A percentile compares a stretch with the other conserved stretches of the same genome.
Evolutionary conservation across 2,797 vertebrate species (phyloP).

Genomic region (Luscinia megarhynchos): DNA sequence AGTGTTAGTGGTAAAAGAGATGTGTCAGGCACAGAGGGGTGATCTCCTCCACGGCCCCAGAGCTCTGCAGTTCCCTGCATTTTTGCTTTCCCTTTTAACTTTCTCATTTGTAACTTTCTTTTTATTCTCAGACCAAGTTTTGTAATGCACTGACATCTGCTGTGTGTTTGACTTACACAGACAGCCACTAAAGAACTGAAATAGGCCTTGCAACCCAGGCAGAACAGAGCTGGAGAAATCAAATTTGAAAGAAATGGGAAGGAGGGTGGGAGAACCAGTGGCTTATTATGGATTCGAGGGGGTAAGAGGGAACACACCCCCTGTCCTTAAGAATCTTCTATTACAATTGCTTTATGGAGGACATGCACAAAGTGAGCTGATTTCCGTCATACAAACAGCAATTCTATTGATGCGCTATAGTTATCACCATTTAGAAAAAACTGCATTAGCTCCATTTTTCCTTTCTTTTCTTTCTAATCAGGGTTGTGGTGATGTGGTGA

Average conservation of each 20-base stretch:
- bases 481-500: not conserved
- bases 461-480: not conserved
- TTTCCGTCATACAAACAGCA: not conserved
- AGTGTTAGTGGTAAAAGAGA: not conserved
- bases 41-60: not conserved
- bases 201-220: not conserved
- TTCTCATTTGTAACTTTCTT: not conserved
- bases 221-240: not conserved
- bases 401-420: not conserved
- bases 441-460: not conserved
- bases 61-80: not conserved
- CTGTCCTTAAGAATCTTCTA: not conserved
- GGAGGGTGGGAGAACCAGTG: not conserved
- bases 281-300: not conserved
- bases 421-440: not conserved
- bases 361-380: not conserved
- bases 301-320: not conserved
- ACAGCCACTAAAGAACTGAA: not conserved
- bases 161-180: constrained; percentile 60
- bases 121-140: constrained; percentile 31
- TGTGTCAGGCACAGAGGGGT: not conserved
- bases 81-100: not conserved
- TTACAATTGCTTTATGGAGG: not conserved
- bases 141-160: constrained; percentile 74
- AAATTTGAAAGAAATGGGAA: not conserved